phyloP scores from a whole-genome alignment of 2,113 vertebrate species.

The Tauraco erythrolophus region DNA sequence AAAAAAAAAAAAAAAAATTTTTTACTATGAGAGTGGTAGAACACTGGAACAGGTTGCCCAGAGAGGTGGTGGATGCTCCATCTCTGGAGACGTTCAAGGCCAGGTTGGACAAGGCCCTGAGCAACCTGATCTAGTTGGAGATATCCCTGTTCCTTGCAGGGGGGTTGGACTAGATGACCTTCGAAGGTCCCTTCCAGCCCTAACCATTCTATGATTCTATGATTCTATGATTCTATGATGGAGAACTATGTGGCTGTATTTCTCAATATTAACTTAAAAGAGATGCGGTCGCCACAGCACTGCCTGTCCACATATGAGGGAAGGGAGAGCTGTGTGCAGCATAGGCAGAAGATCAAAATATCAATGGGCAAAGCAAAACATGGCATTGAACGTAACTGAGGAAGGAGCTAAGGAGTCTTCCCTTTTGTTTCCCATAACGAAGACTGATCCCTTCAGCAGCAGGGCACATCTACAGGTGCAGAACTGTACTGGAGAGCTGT shows the following conservation, averaged over 20 bases:
- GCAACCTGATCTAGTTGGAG: too few species aligned
- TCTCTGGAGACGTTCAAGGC: too few species aligned
- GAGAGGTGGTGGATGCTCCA: too few species aligned
- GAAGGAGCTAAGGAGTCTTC: not conserved
- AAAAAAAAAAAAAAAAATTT: too few species aligned
- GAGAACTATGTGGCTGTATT: not conserved
- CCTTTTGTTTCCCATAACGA: not conserved
- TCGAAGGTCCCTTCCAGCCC: too few species aligned
- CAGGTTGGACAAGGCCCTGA: too few species aligned
- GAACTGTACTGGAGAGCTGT: not conserved
- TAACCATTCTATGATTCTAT: too few species aligned
- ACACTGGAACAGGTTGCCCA: too few species aligned
- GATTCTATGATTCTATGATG: too few species aligned
- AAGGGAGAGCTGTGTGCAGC: not conserved
- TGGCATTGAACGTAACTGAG: not conserved
- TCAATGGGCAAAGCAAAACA: not conserved
- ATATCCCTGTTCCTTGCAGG: too few species aligned
- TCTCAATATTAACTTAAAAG: not conserved
- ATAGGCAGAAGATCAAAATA: not conserved
- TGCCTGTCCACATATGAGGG: not conserved
- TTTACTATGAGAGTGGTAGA: too few species aligned
- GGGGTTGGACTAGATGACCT: too few species aligned
- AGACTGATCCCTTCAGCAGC: not conserved
- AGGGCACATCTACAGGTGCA: not conserved
- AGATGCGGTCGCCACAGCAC: accelerated